These are phyloP conservation scores for Pocillopora grandis DNA, from an alignment of 92 coral and sea anemone species.

Conservation along the genomic window DNA sequence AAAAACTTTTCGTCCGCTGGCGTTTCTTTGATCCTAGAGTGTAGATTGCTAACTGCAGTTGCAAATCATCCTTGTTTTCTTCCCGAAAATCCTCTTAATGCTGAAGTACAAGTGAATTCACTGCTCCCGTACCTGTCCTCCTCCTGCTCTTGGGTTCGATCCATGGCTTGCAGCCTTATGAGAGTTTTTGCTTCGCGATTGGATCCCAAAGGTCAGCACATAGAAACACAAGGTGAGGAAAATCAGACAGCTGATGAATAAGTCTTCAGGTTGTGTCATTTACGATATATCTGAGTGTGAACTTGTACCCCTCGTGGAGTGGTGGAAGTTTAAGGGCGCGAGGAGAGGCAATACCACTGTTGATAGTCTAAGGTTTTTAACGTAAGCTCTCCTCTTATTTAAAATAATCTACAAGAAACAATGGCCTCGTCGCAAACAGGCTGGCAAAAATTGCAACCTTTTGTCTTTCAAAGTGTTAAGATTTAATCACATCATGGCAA, in stretches of 20 bases:
- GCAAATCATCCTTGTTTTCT: slow-evolving; percentile 82
- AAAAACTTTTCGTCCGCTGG: slow-evolving; percentile 15
- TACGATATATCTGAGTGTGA: too few relatives aligned
- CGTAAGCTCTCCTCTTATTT: too few relatives aligned
- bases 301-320: too few relatives aligned
- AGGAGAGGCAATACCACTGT: too few relatives aligned
- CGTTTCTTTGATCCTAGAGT: slow-evolving; percentile 63
- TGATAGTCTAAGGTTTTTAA: too few relatives aligned
- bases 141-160: slow-evolving; percentile 61
- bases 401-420: too few relatives aligned
- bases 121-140: slow-evolving; percentile 84
- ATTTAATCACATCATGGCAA: too few relatives aligned
- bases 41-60: slow-evolving; percentile 74
- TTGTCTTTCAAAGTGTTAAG: too few relatives aligned
- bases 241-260: background rate
- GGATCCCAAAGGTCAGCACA: slow-evolving; percentile 78
- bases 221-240: slow-evolving; percentile 82
- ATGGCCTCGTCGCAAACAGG: too few relatives aligned
- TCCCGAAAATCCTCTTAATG: slow-evolving; percentile 73
- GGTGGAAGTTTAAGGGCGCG: too few relatives aligned
- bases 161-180: slow-evolving; percentile 86
- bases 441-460: too few relatives aligned
- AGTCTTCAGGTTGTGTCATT: too few relatives aligned
- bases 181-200: slow-evolving; percentile 78
- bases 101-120: slow-evolving; percentile 91